A percentile compares a stretch with the other conserved stretches of the same genome.
Conservation (phyloP, 2,113 vertebrate genomes). For the Eidolon helvum region DNA sequence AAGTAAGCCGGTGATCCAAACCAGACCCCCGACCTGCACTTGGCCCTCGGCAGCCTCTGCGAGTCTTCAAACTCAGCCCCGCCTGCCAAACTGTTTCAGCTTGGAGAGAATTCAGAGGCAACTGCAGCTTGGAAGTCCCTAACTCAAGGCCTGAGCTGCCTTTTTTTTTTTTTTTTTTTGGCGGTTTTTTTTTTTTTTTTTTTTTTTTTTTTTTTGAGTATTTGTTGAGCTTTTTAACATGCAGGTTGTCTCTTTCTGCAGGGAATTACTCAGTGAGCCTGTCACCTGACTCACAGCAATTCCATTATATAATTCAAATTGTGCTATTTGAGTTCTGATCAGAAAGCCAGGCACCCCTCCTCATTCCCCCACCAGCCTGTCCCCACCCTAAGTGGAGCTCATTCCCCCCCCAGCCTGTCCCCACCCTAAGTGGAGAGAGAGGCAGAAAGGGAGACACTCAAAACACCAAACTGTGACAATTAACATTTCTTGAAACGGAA, state of each 20-base stretch:
- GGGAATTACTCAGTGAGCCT: constrained; percentile 78
- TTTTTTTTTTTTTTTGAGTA: constrained; percentile 18
- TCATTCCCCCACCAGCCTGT: background rate
- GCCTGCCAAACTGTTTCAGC: accelerated
- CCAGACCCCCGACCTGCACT: constrained; percentile 25
- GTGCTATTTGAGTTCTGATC: constrained; percentile 31
- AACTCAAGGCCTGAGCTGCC: background rate
- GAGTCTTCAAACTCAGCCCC: background rate
- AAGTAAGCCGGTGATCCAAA: constrained; percentile 23
- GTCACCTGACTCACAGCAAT: constrained; percentile 74
- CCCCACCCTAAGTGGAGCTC: too few species aligned
- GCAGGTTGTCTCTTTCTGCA: constrained; percentile 81
- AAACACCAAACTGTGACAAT: background rate
- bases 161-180: background rate
- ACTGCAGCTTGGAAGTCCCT: background rate
- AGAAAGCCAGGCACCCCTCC: background rate
- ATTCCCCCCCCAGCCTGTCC: background rate
- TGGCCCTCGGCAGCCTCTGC: background rate
- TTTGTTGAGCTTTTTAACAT: constrained; percentile 80
- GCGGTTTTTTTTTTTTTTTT: background rate
- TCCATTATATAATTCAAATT: constrained; percentile 80
- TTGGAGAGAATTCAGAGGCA: constrained; percentile 32
- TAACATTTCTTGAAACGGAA: background rate
- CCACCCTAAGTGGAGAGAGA: background rate
- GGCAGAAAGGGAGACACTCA: background rate